Evolutionary conservation across 2,888 invertebrate species (phyloP).

Genomic region (Himalopsyche japonica): DNA sequence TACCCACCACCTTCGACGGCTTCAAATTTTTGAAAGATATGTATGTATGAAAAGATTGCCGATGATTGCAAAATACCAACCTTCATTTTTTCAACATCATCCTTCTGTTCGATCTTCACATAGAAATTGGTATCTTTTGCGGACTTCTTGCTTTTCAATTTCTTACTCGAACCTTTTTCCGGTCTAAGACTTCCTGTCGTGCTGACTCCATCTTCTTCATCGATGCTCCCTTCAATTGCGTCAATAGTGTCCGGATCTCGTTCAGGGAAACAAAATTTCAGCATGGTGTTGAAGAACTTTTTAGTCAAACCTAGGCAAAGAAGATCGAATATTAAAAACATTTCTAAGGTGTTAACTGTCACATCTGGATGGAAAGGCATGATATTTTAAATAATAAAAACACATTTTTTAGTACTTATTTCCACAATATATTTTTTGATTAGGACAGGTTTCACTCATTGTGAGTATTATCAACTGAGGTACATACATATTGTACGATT

Average conservation of each 20-base stretch:
- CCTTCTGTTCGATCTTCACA: conserved; percentile 81
- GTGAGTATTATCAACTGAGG: too few species aligned
- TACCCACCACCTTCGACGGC: too few species aligned
- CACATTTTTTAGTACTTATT: too few species aligned
- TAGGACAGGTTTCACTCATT: too few species aligned
- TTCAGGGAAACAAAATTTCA: conserved; percentile 97
- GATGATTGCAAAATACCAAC: conserved; percentile 47
- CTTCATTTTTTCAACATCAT: conserved; percentile 98
- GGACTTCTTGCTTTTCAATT: conserved; percentile 59
- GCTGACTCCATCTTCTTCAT: conserved; percentile 57
- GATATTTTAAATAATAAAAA: too few species aligned
- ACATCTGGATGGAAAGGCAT: too few species aligned
- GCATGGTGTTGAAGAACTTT: conserved; percentile 95
- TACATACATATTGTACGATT: too few species aligned
- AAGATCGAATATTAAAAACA: too few species aligned
- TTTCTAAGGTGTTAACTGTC: too few species aligned
- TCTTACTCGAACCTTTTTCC: conserved; percentile 55
- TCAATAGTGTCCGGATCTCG: conserved; percentile 85
- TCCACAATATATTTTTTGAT: too few species aligned
- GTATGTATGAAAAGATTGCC: too few species aligned
- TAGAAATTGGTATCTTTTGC: conserved; percentile 88
- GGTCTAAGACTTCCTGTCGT: conserved; percentile 47
- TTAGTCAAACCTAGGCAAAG: conserved; percentile 74
- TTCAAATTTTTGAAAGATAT: too few species aligned
- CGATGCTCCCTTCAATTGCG: conserved; percentile 63